Conservation (phyloP, 2,113 vertebrate species). For the Oncorhynchus tshawytscha region DNA sequence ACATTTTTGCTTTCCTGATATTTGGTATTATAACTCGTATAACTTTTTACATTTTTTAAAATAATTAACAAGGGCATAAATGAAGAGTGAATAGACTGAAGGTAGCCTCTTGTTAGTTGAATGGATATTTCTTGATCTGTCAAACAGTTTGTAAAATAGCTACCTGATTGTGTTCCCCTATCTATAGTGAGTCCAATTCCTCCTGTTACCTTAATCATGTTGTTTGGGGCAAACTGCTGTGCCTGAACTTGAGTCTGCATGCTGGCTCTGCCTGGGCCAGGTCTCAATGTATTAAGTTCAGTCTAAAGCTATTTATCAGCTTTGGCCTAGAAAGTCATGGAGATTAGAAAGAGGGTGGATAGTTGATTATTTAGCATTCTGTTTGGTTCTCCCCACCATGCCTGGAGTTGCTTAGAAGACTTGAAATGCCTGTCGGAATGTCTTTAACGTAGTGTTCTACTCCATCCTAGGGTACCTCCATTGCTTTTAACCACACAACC, state of each 20-base stretch:
- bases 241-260: slow-evolving; percentile 59
- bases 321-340: slow-evolving; percentile 63
- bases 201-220: slow-evolving; percentile 19
- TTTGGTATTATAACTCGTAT: background rate
- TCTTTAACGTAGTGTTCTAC: slow-evolving; percentile 42
- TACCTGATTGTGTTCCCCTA: background rate
- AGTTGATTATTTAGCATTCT: slow-evolving; percentile 67
- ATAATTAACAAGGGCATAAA: background rate
- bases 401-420: slow-evolving; percentile 43
- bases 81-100: background rate
- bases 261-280: slow-evolving; percentile 18
- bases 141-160: no score
- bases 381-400: slow-evolving; percentile 41
- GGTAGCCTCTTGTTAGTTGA: no score
- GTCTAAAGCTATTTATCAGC: slow-evolving; percentile 72
- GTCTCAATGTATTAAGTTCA: slow-evolving; percentile 63
- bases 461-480: slow-evolving; percentile 41
- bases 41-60: background rate
- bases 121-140: no score
- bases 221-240: slow-evolving; percentile 30
- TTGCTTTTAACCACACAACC: slow-evolving; percentile 29
- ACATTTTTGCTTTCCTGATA: no score
- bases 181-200: background rate
- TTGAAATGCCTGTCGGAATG: slow-evolving; percentile 50
- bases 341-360: slow-evolving; percentile 63